Percentiles rank a stretch among this genome's conserved stretches.
Conservation (phyloP, 2,888 invertebrate genomes). For the Crematogaster levior region DNA sequence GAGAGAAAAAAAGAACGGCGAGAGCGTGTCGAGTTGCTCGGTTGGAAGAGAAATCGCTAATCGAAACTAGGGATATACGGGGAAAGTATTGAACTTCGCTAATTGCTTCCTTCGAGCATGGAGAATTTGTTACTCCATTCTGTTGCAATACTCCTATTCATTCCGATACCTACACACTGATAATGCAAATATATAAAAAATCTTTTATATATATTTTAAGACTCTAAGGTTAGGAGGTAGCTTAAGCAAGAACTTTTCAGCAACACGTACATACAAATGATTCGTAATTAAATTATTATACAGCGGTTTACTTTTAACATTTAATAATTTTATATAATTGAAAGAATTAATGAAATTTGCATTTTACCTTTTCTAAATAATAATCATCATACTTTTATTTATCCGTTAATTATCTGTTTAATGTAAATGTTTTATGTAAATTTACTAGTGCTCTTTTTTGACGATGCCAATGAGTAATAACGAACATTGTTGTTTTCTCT, state of each 20-base stretch:
- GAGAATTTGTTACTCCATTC: slow-evolving; percentile 1
- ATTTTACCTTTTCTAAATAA: not conserved
- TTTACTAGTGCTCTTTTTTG: not conserved
- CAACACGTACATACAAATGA: not conserved
- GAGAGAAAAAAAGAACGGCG: slow-evolving; percentile 18
- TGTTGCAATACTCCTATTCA: slow-evolving; percentile 20
- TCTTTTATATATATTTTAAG: not conserved
- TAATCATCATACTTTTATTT: not conserved
- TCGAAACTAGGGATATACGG: not conserved
- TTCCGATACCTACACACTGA: not conserved
- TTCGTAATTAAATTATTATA: slow-evolving; percentile 2
- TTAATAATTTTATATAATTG: not conserved
- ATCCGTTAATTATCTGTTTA: not conserved
- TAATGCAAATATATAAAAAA: not conserved
- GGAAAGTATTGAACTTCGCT: slow-evolving; percentile 10
- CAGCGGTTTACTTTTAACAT: not conserved
- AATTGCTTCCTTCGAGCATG: slow-evolving; percentile 17
- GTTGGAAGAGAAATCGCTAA: slow-evolving; percentile 25
- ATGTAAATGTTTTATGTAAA: too few species aligned
- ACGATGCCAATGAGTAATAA: not conserved
- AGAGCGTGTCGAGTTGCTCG: slow-evolving; percentile 22
- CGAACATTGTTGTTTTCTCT: not conserved
- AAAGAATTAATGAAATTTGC: not conserved
- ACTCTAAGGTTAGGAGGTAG: not conserved
- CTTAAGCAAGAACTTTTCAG: not conserved